Evolutionary conservation across 2,888 invertebrate species (phyloP), one percentile per base, ranked within the genome.

Genomic region (Herminia tarsipennalis): DNA sequence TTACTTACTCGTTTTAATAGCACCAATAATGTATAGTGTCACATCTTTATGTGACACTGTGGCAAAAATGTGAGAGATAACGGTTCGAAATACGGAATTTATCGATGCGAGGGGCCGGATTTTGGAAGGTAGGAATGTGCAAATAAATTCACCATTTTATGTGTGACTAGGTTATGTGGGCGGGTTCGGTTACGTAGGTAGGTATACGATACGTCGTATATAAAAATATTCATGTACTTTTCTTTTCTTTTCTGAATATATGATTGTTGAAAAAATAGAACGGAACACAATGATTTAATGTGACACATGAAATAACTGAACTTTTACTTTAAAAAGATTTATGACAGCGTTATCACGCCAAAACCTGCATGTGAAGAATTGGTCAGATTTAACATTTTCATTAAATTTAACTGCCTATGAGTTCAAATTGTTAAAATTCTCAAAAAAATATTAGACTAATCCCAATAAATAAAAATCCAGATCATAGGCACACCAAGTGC

Each of bases 101-200:
- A 45, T 46, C 29, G 39, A 29, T 24, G 24, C 13, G n/a, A 27
- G 44, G 32, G 45, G 32, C 44, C 28, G 45, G 64, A 57, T 63
- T 63, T 57, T 21, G 59, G 30, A 45, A 57, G 45, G 46, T 49
- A 47, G 39, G 39, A 51, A 49, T 21, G 46, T 46, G 41, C 36
- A 41, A 57, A 66, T 66, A 66, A 66, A 66, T 63, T 66, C 28
- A 22, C 29, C 43, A 34, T 55, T 60, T 63, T 63, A 66, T 61
- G 53, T 59, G 41, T 47, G 50, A 61, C 35, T 35, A 41, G 35
- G 40, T 12, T 25, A 25, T 40, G 20, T 13, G 28, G 10, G 14
- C 16, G n/a, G 14, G 8, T 16, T 20, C n/a, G 10, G 32, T 28
- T 33, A 21, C 20, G 17, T 38, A 14, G 25, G n/a, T n/a, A n/a